Evolutionary conservation across 2,113 vertebrate genomes (phyloP).

Genomic region (Pedionomus torquatus): DNA sequence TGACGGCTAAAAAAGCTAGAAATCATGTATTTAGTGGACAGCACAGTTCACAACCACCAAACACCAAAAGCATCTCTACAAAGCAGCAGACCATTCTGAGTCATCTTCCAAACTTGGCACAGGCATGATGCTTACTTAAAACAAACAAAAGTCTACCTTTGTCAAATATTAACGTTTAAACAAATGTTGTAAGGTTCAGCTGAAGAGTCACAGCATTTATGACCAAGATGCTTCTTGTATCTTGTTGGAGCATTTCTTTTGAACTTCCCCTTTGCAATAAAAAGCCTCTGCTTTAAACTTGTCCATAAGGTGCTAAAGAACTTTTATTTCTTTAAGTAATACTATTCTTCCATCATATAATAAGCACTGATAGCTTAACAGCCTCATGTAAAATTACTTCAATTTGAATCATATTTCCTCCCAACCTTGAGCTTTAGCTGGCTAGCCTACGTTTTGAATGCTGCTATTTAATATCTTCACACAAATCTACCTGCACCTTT

Average conservation of each 20-base stretch:
- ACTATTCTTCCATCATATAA: not conserved
- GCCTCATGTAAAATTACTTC: not conserved
- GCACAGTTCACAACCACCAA: rapidly evolving
- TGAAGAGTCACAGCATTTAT: not conserved
- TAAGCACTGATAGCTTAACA: not conserved
- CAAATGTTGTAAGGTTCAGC: not conserved
- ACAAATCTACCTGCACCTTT: not conserved
- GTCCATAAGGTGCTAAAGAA: not conserved
- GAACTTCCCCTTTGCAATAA: not conserved
- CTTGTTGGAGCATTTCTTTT: not conserved
- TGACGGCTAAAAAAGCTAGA: not conserved
- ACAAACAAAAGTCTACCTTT: not conserved
- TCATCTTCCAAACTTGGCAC: not conserved
- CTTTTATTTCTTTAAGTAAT: not conserved
- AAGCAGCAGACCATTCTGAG: not conserved
- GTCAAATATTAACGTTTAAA: not conserved
- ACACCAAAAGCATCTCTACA: not conserved
- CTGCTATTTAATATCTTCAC: not conserved
- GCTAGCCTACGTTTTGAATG: not conserved
- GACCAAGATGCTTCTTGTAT: not conserved
- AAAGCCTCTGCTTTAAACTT: not conserved
- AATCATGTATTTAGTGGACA: not conserved
- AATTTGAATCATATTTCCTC: not conserved
- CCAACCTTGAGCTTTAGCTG: not conserved
- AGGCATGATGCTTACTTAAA: not conserved